Conservation (phyloP, 2,113 vertebrate genomes). For the Probosciger aterrimus region DNA sequence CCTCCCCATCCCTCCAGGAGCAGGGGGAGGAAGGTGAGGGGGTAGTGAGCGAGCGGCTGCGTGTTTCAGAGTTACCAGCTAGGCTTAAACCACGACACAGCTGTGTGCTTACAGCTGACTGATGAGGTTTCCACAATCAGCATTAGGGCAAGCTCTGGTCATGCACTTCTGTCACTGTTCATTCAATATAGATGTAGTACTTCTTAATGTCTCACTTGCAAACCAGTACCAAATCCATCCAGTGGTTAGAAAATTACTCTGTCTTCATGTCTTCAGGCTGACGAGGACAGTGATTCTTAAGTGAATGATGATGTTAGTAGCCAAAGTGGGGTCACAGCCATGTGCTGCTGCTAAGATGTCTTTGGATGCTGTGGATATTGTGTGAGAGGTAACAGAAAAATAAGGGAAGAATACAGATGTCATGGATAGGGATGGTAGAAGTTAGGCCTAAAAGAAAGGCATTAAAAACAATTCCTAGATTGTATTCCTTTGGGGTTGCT, state of each 20-base stretch:
- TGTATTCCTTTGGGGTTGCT: not conserved
- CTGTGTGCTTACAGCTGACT: not conserved
- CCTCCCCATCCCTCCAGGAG: too few species aligned
- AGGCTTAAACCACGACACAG: too few species aligned
- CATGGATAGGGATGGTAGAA: not conserved
- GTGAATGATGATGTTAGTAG: not conserved
- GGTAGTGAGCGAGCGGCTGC: too few species aligned
- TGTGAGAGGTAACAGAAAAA: not conserved
- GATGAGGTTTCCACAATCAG: not conserved
- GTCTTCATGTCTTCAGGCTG: not conserved
- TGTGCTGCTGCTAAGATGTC: not conserved
- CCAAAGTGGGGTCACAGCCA: not conserved
- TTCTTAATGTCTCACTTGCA: not conserved
- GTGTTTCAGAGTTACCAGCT: too few species aligned
- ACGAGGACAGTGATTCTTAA: not conserved
- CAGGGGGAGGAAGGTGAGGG: too few species aligned
- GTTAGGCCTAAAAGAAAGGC: not conserved
- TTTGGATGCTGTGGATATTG: not conserved
- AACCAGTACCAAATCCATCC: not conserved
- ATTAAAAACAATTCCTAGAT: not conserved
- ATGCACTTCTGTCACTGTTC: not conserved
- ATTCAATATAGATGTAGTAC: not conserved
- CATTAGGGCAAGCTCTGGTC: not conserved
- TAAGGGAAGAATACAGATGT: not conserved
- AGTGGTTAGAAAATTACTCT: not conserved